Conservation (phyloP, 2,888 invertebrate species). For the Cynaeus angustus region DNA sequence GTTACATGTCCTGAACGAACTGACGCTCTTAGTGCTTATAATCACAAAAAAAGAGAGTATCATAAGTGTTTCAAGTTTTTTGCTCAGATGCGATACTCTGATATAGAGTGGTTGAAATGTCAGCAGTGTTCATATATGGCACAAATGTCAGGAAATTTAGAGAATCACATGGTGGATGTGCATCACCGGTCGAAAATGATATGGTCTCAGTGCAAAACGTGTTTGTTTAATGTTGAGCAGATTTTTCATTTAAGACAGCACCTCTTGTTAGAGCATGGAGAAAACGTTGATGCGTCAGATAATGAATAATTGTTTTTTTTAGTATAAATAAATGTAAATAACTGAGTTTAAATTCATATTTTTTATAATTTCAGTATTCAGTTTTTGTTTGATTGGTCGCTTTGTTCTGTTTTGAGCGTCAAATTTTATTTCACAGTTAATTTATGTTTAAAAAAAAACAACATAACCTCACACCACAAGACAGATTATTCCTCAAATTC, state of each 20-base stretch:
- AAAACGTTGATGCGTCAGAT: neutral
- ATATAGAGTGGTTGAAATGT: slow-evolving; percentile 3
- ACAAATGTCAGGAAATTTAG: neutral
- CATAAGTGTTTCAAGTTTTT: neutral
- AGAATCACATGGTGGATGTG: neutral
- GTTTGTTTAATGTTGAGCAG: neutral
- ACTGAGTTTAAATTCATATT: too few species aligned
- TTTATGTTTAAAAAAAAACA: too few species aligned
- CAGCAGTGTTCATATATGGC: slow-evolving; percentile 3
- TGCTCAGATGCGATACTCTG: neutral
- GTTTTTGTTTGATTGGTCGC: too few species aligned
- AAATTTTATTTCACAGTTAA: too few species aligned
- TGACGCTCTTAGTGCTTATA: too few species aligned
- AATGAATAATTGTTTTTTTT: too few species aligned
- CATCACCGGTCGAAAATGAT: neutral
- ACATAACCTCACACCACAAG: too few species aligned
- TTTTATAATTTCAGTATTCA: too few species aligned
- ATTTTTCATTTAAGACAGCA: slow-evolving; percentile 3
- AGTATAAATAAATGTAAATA: too few species aligned
- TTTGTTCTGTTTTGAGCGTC: too few species aligned
- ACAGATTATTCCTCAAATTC: too few species aligned
- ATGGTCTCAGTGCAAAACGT: neutral
- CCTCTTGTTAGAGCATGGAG: neutral
- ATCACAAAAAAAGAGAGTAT: too few species aligned
- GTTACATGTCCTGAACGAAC: neutral